A percentile compares a stretch with the other conserved stretches of the same genome.
Evolutionary conservation across 2,797 vertebrate species (phyloP).

Genomic region (Artibeus jamaicensis): DNA sequence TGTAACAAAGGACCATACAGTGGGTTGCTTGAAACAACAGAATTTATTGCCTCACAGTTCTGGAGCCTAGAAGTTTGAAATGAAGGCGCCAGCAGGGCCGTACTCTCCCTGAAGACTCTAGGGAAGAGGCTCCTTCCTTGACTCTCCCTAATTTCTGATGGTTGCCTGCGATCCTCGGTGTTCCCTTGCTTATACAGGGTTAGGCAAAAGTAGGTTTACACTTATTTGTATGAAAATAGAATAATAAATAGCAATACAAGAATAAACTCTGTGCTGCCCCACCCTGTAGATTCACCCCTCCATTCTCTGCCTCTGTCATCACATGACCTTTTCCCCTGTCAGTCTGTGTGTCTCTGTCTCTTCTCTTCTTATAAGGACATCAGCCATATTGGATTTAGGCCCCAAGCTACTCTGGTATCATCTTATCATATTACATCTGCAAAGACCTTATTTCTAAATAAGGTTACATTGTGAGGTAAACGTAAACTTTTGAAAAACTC

Average conservation of each 20-base stretch:
- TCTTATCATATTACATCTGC: background rate
- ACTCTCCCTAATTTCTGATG: background rate
- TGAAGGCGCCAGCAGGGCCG: background rate
- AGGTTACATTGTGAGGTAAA: background rate
- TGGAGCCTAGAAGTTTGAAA: background rate
- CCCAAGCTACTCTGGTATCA: background rate
- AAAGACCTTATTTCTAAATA: conserved; percentile 3
- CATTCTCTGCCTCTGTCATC: background rate
- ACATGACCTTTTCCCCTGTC: no score
- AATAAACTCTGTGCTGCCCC: background rate
- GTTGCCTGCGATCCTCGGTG: background rate
- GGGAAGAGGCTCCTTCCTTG: background rate
- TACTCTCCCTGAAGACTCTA: background rate
- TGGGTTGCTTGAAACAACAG: background rate
- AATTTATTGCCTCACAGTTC: background rate
- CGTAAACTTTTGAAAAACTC: background rate
- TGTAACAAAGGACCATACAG: background rate
- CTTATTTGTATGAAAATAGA: background rate
- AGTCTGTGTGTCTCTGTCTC: background rate
- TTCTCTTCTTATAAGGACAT: background rate
- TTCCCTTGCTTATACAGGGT: background rate
- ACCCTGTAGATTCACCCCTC: background rate
- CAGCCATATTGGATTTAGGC: background rate
- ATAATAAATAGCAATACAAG: background rate
- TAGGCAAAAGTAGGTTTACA: background rate